Evolutionary conservation across 2,888 invertebrate genomes (phyloP).

Genomic region (Reticulitermes lucifugus): DNA sequence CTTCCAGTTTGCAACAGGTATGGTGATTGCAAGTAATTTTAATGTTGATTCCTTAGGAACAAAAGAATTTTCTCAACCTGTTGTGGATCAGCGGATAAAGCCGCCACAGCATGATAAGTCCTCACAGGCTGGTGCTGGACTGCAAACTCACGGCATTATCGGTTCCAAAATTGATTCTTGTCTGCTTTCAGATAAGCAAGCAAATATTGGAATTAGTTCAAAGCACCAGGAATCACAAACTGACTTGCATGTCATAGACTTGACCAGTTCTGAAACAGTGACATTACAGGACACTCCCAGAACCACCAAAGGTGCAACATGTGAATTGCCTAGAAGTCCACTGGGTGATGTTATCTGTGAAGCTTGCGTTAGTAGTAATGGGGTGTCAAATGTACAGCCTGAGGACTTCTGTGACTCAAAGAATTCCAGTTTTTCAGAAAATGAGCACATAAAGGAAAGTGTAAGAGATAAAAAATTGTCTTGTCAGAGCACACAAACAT

Average conservation of each 20-base stretch:
- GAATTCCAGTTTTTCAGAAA: background rate
- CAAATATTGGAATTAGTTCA: background rate
- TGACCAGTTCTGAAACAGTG: background rate
- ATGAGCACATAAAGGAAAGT: background rate
- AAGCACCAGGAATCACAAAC: background rate
- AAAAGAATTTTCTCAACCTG: background rate
- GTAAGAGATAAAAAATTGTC: too few species aligned
- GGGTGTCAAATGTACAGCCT: background rate
- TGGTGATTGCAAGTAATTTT: background rate
- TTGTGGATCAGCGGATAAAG: background rate
- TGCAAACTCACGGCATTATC: background rate
- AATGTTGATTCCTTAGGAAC: background rate
- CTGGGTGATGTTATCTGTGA: background rate
- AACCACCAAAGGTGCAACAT: background rate
- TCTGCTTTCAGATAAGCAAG: background rate
- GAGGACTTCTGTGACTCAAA: background rate
- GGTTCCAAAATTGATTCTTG: background rate
- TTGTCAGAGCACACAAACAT: too few species aligned
- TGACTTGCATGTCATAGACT: background rate
- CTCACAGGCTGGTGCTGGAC: background rate
- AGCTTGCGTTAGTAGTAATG: background rate
- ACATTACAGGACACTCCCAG: background rate
- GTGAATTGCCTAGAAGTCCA: background rate
- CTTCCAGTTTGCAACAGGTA: too few species aligned
- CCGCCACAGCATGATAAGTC: too few species aligned